Evolutionary conservation across 2,113 vertebrate genomes (phyloP).

Genomic region (Xerus inauris): DNA sequence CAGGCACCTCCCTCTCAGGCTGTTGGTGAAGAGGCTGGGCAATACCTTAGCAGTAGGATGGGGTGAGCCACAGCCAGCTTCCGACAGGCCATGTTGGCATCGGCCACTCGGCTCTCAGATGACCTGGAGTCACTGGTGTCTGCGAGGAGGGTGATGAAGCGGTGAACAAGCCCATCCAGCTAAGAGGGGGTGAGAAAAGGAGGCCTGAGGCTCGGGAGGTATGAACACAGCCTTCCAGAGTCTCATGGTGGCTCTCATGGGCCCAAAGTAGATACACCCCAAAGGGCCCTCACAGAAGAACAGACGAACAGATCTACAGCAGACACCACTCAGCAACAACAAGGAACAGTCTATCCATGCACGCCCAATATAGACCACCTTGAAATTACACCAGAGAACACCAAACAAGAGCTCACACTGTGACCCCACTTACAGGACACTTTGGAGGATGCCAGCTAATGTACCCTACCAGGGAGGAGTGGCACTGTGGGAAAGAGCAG

Average conservation of each 20-base stretch:
- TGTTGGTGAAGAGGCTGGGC: not conserved
- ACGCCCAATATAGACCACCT: not conserved
- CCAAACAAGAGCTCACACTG: not conserved
- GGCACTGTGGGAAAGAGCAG: too few relatives aligned
- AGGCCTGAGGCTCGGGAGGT: not conserved
- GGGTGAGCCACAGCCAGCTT: constrained; percentile 98
- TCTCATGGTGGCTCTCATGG: not conserved
- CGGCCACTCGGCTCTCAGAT: constrained; percentile 91
- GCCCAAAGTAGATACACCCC: not conserved
- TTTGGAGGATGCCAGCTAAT: not conserved
- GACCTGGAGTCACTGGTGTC: constrained; percentile 94
- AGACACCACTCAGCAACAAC: not conserved
- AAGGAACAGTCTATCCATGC: not conserved
- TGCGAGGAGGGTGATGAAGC: constrained; percentile 95
- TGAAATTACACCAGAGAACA: not conserved
- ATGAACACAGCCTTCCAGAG: not conserved
- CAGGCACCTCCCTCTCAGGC: not conserved
- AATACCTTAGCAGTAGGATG: constrained; percentile 94
- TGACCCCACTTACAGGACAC: not conserved
- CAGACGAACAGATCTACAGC: not conserved
- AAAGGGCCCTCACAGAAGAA: not conserved
- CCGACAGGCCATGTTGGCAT: constrained; percentile 97
- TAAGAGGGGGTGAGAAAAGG: constrained; percentile 70
- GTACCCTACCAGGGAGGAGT: not conserved
- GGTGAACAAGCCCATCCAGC: constrained; percentile 96